A percentile compares a stretch with the other conserved stretches of the same genome.
phyloP scores from a whole-genome alignment of 2,113 vertebrate species.

The Montifringilla adamsi region DNA sequence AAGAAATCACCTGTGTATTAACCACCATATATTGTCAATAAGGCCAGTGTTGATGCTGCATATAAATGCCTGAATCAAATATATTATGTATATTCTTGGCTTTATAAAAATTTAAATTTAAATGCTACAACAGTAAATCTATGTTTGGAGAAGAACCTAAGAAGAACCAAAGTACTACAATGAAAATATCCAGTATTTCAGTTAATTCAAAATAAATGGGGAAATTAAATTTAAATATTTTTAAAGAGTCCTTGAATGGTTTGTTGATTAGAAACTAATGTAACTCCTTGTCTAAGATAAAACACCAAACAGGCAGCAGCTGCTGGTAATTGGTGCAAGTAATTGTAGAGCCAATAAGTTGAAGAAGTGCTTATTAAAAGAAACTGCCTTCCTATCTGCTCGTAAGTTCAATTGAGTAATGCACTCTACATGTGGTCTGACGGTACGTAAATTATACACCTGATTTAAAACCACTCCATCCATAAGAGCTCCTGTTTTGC shows the following conservation, averaged over 20 bases:
- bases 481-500: conserved; percentile 83
- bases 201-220: conserved; percentile 79
- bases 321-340: conserved; percentile 87
- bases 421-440: conserved; percentile 85
- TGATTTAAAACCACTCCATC: conserved; percentile 89
- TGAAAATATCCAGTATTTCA: conserved; percentile 75
- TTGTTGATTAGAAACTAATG: conserved; percentile 86
- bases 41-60: not conserved
- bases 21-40: not conserved
- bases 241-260: conserved; percentile 81
- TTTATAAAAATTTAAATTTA: not conserved
- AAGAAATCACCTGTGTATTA: not conserved
- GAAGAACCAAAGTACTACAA: conserved; percentile 46
- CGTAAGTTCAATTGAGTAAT: conserved; percentile 84
- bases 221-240: conserved; percentile 78
- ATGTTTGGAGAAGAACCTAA: conserved; percentile 44
- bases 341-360: conserved; percentile 88
- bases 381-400: conserved; percentile 84
- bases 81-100: not conserved
- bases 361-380: conserved; percentile 87
- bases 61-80: not conserved
- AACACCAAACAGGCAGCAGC: conserved; percentile 83
- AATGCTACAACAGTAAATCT: not conserved
- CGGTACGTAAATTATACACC: conserved; percentile 86
- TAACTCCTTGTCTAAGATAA: conserved; percentile 81